phyloP scores from a whole-genome alignment of 2,797 vertebrate genomes.

The Decapterus maruadsi region DNA sequence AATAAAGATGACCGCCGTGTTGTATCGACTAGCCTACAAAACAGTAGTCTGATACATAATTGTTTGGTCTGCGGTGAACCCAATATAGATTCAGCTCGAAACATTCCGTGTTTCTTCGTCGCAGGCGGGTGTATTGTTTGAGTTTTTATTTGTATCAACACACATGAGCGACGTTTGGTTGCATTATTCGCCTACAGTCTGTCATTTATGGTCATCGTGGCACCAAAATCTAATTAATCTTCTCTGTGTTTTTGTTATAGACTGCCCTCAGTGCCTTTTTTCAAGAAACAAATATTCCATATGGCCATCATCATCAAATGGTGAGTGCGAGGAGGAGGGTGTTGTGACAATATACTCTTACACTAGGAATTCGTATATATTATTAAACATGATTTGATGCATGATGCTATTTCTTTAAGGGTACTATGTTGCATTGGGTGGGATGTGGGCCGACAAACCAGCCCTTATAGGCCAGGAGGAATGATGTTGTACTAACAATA shows the following conservation, averaged over 20 bases:
- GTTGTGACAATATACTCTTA: not conserved
- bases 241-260: constrained; percentile 80
- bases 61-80: constrained; percentile 52
- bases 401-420: constrained; percentile 25
- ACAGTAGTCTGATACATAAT: constrained; percentile 19
- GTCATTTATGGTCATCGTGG: too few relatives aligned
- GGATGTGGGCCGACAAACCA: constrained; percentile 28
- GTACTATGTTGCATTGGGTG: constrained; percentile 29
- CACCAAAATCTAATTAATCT: constrained; percentile 24
- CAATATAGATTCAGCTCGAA: not conserved
- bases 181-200: too few relatives aligned
- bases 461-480: constrained; percentile 59
- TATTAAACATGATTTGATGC: not conserved
- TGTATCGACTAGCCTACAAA: constrained; percentile 57
- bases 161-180: not conserved
- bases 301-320: constrained; percentile 99
- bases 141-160: not conserved
- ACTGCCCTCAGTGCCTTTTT: constrained; percentile 99
- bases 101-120: not conserved
- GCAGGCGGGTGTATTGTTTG: constrained; percentile 8
- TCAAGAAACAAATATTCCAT: constrained; percentile 98
- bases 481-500: constrained; percentile 84
- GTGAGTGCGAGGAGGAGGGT: constrained; percentile 85
- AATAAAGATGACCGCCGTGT: constrained; percentile 77
- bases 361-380: not conserved